A percentile compares a stretch with the other conserved stretches of the same genome.
phyloP scores from a whole-genome alignment of 2,113 vertebrate genomes.

The Actenoides hombroni region DNA sequence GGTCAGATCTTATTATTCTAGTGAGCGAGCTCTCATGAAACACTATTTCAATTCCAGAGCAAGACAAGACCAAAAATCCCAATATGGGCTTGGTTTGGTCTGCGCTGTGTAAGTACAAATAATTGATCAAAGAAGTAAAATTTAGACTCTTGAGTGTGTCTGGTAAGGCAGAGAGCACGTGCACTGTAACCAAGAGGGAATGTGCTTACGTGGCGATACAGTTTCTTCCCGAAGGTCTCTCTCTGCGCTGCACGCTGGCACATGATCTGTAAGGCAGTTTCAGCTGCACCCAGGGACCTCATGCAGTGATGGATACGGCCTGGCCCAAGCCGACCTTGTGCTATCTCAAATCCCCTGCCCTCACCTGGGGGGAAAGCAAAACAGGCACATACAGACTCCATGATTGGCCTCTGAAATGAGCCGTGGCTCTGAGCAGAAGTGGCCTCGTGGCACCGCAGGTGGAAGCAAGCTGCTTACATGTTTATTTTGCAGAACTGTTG shows the following conservation, averaged over 20 bases:
- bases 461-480: not conserved
- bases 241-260: conserved; percentile 80
- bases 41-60: not conserved
- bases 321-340: conserved; percentile 88
- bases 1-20: not conserved
- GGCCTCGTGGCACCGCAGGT: not conserved
- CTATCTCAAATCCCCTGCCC: conserved; percentile 90
- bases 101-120: not conserved
- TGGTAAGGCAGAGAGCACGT: not conserved
- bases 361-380: conserved; percentile 77
- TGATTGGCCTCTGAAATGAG: not conserved
- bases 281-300: conserved; percentile 83
- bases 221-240: conserved; percentile 83
- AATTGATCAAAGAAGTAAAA: not conserved
- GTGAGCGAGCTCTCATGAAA: not conserved
- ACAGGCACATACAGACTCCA: not conserved
- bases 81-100: not conserved
- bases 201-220: conserved; percentile 85
- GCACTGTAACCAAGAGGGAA: not conserved
- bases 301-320: conserved; percentile 94
- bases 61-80: not conserved
- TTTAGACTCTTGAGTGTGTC: not conserved
- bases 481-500: not conserved
- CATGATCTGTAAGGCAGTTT: conserved; percentile 83
- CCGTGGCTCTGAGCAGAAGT: not conserved